Evolutionary conservation across 1,140 invertebrate species (phyloP).

Genomic region (Papilio xuthus): DNA sequence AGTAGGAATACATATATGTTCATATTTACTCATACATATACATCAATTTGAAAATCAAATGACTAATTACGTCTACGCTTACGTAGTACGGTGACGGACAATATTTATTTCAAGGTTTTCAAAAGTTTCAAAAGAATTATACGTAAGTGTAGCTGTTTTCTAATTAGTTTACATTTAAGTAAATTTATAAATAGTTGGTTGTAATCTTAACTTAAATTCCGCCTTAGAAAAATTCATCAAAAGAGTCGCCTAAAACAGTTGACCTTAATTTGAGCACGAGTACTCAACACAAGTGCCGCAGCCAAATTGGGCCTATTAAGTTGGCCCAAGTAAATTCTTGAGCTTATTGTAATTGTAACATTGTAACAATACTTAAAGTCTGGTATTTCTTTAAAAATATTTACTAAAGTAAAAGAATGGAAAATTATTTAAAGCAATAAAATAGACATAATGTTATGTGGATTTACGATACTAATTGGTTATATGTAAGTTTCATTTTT

Average conservation of each 20-base stretch:
- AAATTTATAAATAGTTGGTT: not conserved
- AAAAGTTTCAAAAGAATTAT: too few species aligned
- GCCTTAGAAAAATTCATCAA: not conserved
- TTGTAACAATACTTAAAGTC: not conserved
- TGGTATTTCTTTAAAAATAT: not conserved
- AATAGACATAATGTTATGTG: too few species aligned
- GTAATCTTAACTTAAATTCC: not conserved
- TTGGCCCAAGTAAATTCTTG: conserved; percentile 5
- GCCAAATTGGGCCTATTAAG: conserved; percentile 17
- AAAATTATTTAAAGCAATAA: too few species aligned
- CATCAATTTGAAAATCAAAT: too few species aligned
- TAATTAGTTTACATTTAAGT: not conserved
- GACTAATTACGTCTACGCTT: too few species aligned
- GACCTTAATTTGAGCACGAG: conserved; percentile 19
- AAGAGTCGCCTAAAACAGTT: conserved; percentile 1
- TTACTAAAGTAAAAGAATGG: not conserved
- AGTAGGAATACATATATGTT: too few species aligned
- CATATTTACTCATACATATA: too few species aligned
- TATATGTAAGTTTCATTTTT: too few species aligned
- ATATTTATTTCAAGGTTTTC: too few species aligned
- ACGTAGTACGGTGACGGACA: too few species aligned
- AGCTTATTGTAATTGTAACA: conserved; percentile 9
- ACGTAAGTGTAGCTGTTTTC: not conserved
- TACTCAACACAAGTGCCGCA: conserved; percentile 6
- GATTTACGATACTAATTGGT: too few species aligned